Percentiles rank a stretch among this genome's conserved stretches.
phyloP scores from a whole-genome alignment of 2,113 vertebrate species.

The Cryptotis parvus region DNA sequence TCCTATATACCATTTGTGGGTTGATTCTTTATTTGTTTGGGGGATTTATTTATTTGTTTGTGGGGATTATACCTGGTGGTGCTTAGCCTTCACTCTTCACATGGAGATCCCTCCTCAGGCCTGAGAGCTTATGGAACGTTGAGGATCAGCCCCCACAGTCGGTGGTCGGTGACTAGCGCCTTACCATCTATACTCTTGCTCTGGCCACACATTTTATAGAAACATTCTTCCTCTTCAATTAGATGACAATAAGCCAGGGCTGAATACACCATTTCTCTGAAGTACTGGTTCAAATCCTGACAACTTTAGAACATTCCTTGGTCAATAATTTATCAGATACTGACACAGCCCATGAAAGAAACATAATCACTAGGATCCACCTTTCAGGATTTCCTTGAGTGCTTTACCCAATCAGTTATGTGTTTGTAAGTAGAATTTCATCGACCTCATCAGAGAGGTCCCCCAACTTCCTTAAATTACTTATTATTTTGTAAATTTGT shows the following conservation, averaged over 20 bases:
- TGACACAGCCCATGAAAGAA: not conserved
- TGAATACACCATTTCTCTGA: not conserved
- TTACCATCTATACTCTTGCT: too few species aligned
- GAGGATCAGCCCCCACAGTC: too few species aligned
- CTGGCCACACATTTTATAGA: not conserved
- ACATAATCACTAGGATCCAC: not conserved
- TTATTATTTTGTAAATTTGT: not conserved
- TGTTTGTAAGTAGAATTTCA: not conserved
- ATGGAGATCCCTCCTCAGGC: too few species aligned
- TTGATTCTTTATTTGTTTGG: too few species aligned
- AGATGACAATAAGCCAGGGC: not conserved
- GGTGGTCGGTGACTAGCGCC: too few species aligned
- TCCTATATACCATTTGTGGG: too few species aligned
- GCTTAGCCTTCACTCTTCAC: too few species aligned
- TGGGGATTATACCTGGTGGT: too few species aligned
- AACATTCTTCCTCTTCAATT: not conserved
- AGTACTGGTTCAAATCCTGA: not conserved
- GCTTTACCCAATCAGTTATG: not conserved
- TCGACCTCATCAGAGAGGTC: not conserved
- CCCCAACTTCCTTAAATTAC: not conserved
- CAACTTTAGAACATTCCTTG: not conserved
- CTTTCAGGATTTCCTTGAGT: not conserved
- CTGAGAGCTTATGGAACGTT: too few species aligned
- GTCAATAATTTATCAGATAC: not conserved
- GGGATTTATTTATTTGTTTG: too few species aligned